Evolutionary conservation across 2,113 vertebrate genomes (phyloP).

Genomic region (Pardalotus punctatus): DNA sequence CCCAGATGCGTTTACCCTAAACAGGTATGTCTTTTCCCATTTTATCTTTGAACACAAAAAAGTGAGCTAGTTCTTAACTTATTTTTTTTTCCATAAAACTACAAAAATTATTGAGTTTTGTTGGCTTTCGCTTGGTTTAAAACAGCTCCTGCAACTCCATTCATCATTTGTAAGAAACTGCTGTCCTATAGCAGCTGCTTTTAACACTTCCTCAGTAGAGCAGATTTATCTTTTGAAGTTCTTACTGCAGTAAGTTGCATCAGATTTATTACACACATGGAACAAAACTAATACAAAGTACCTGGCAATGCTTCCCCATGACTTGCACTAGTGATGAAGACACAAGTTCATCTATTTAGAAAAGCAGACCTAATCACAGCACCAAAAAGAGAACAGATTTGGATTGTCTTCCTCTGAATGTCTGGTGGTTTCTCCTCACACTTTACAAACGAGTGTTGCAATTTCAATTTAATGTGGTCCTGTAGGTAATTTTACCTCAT

Average conservation of each 20-base stretch:
- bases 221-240: background rate
- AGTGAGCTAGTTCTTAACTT: background rate
- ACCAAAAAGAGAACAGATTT: background rate
- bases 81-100: background rate
- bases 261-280: background rate
- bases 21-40: background rate
- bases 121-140: background rate
- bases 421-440: background rate
- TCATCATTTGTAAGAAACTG: background rate
- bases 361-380: background rate
- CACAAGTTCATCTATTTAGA: background rate
- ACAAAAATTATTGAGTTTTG: background rate
- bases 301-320: background rate
- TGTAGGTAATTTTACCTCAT: background rate
- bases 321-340: background rate
- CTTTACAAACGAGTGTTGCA: background rate
- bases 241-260: background rate
- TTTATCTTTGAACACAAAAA: background rate
- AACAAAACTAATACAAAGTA: background rate
- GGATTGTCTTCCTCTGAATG: background rate
- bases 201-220: background rate
- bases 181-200: background rate
- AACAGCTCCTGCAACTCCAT: background rate
- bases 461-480: background rate
- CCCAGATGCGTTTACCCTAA: background rate